Conservation (phyloP, 2,888 invertebrate genomes). For the Epinotia ramella region DNA sequence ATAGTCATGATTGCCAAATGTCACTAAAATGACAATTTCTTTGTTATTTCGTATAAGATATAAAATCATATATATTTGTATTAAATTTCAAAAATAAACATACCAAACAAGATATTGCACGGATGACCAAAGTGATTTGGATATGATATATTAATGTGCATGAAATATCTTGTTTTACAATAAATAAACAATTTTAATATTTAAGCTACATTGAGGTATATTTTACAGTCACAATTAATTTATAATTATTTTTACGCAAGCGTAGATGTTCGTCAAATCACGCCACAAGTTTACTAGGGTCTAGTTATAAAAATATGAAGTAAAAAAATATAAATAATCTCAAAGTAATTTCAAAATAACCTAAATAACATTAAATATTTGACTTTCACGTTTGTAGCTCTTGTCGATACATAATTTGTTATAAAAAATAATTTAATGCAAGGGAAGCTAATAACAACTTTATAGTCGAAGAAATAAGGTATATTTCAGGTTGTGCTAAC, state of each 20-base stretch:
- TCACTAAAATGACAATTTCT: no score
- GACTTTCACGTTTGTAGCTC: conserved; percentile 59
- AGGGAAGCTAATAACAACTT: conserved; percentile 51
- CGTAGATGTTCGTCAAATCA: conserved; percentile 43
- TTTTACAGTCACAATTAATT: conserved; percentile 33
- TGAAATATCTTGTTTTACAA: background rate
- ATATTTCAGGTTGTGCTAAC: conserved; percentile 40
- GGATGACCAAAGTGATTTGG: no score
- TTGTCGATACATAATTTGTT: conserved; percentile 40
- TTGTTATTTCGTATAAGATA: no score
- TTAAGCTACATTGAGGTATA: conserved; percentile 9
- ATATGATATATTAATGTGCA: no score
- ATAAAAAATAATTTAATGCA: conserved; percentile 48
- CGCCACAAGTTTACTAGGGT: conserved; percentile 57
- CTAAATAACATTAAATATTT: conserved; percentile 61
- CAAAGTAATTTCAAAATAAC: conserved; percentile 81
- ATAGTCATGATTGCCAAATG: no score
- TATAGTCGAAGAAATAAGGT: conserved; percentile 27
- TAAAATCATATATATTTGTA: no score
- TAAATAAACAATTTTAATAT: background rate
- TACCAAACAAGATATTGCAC: no score
- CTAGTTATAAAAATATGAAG: conserved; percentile 76
- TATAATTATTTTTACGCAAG: conserved; percentile 30
- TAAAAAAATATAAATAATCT: conserved; percentile 76
- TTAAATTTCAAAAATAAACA: no score